These are phyloP conservation scores for Pitta sordida DNA, from an alignment of 2,113 vertebrate species.

Conservation along the genomic window DNA sequence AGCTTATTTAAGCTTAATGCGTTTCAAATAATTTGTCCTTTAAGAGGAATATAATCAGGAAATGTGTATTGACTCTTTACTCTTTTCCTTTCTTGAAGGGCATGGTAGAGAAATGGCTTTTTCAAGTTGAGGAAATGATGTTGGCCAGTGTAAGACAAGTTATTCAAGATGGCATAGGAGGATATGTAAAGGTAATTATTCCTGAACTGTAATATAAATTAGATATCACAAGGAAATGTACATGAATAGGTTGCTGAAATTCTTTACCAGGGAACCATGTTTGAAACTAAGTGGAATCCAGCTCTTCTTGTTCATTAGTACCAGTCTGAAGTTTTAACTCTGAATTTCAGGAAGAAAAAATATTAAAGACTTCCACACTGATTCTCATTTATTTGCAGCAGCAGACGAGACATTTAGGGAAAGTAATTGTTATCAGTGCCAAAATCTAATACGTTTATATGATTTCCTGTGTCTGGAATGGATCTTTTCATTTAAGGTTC, in stretches of 20 bases:
- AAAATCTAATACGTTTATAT: neutral
- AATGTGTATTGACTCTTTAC: neutral
- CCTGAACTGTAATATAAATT: neutral
- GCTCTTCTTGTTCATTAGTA: neutral
- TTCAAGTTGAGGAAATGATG: conserved; percentile 88
- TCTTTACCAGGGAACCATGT: neutral
- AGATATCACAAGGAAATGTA: neutral
- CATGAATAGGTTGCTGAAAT: neutral
- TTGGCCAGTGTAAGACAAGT: conserved; percentile 81
- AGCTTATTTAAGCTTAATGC: neutral
- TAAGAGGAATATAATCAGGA: neutral
- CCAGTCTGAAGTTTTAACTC: neutral
- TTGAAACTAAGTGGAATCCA: neutral
- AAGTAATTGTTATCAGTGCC: neutral
- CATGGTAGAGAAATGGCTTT: conserved; percentile 94
- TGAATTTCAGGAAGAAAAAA: neutral
- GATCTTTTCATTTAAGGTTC: conserved; percentile 72
- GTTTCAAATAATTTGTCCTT: neutral
- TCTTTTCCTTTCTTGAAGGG: conserved; percentile 71
- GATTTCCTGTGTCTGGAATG: neutral
- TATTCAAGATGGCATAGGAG: conserved; percentile 76
- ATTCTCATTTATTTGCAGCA: neutral
- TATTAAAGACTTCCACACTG: neutral
- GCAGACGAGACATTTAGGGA: neutral
- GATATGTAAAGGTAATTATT: conserved; percentile 78